Conservation (phyloP, 2,888 invertebrate species). For the Yponomeuta sedellus region DNA sequence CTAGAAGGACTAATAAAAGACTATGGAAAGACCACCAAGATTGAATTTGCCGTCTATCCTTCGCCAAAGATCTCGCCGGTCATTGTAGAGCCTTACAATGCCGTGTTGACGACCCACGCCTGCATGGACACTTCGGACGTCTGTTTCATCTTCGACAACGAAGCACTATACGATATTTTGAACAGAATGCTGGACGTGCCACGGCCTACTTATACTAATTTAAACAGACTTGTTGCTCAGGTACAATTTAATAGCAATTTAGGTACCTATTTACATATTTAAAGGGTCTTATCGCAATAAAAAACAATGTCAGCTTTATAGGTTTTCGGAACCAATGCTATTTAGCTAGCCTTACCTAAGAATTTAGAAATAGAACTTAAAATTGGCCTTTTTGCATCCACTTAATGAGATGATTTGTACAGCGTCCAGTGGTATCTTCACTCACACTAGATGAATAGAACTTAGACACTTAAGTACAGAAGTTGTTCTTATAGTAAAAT, state of each 20-base stretch:
- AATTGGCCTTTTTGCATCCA: too few relatives aligned
- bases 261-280: too few relatives aligned
- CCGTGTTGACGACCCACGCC: conserved; percentile 81
- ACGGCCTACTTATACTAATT: conserved; percentile 89
- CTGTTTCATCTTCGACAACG: conserved; percentile 85
- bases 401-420: too few relatives aligned
- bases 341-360: too few relatives aligned
- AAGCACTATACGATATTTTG: conserved; percentile 86
- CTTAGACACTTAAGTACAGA: too few relatives aligned
- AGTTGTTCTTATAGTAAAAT: too few relatives aligned
- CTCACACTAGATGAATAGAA: too few relatives aligned
- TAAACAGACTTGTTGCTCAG: conserved; percentile 87
- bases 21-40: conserved; percentile 79
- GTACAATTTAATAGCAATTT: conserved; percentile 36
- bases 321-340: too few relatives aligned
- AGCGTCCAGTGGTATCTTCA: too few relatives aligned
- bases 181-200: conserved; percentile 83
- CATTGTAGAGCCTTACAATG: conserved; percentile 87
- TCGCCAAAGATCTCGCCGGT: conserved; percentile 87
- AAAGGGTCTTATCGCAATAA: too few relatives aligned
- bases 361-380: too few relatives aligned
- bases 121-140: conserved; percentile 82
- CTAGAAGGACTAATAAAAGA: conserved; percentile 78
- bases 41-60: conserved; percentile 88
- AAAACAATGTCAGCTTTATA: too few relatives aligned